These are phyloP conservation scores for Leptopilina myrica DNA, from an alignment of 2,888 invertebrate genomes.

Conservation along the genomic window DNA sequence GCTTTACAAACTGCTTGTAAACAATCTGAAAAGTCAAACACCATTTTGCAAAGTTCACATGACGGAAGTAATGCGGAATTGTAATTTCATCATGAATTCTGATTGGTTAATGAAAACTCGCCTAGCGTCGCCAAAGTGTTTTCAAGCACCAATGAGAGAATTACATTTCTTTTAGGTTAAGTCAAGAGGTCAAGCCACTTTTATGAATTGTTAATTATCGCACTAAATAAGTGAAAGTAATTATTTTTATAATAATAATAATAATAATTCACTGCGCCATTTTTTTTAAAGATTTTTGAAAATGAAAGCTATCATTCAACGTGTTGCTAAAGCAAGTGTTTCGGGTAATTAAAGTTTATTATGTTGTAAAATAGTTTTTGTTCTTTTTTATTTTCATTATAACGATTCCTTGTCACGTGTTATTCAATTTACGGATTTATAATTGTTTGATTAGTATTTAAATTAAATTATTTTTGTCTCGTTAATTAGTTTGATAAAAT, in stretches of 20 bases:
- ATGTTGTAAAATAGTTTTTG: background rate
- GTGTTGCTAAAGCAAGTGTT: conserved; percentile 52
- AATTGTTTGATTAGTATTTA: background rate
- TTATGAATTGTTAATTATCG: conserved; percentile 17
- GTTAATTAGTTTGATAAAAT: background rate
- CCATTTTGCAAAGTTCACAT: conserved; percentile 63
- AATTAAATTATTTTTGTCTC: too few species aligned
- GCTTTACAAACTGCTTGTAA: conserved; percentile 68
- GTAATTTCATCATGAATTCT: background rate
- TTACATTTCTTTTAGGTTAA: background rate
- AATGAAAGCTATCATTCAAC: conserved; percentile 54
- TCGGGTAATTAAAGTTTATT: conserved; percentile 45
- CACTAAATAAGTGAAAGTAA: conserved; percentile 3
- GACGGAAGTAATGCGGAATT: conserved; percentile 62
- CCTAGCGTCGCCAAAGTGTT: background rate
- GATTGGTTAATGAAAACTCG: conserved; percentile 16
- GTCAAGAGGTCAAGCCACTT: conserved; percentile 28
- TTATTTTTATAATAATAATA: background rate
- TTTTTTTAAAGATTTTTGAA: conserved; percentile 21
- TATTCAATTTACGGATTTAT: background rate
- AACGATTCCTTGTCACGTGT: conserved; percentile 1
- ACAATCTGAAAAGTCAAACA: conserved; percentile 73
- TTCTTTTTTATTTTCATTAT: background rate
- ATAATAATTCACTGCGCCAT: background rate
- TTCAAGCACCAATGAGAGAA: background rate